Evolutionary conservation across 2,888 invertebrate species (phyloP).

Genomic region (Bibio marci): DNA sequence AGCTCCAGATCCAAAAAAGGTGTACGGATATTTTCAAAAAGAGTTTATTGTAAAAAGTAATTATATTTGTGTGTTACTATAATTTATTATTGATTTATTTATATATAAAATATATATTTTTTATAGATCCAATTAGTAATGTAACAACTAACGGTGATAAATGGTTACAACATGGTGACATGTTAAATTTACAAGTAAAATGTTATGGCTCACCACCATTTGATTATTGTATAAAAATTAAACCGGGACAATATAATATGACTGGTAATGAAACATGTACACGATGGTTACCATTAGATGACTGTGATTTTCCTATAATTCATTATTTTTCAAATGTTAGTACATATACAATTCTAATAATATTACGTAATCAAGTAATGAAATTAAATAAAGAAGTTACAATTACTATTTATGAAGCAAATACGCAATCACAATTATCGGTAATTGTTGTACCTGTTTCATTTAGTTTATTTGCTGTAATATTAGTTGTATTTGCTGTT

Average conservation of each 20-base stretch:
- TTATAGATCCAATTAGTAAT: slow-evolving; percentile 49
- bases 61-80: slow-evolving; percentile 9
- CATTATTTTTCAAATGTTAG: slow-evolving; percentile 55
- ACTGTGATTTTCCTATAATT: slow-evolving; percentile 43
- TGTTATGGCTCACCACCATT: slow-evolving; percentile 63
- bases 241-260: slow-evolving; percentile 39
- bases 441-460: slow-evolving; percentile 77
- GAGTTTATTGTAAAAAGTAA: slow-evolving; percentile 51
- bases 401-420: slow-evolving; percentile 69
- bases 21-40: slow-evolving; percentile 54
- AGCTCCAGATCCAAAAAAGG: slow-evolving; percentile 43
- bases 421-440: slow-evolving; percentile 64
- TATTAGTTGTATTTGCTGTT: slow-evolving; percentile 70
- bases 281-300: slow-evolving; percentile 22
- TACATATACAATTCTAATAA: slow-evolving; percentile 58
- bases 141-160: slow-evolving; percentile 56
- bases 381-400: slow-evolving; percentile 49
- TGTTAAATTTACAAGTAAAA: slow-evolving; percentile 48
- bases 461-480: slow-evolving; percentile 64
- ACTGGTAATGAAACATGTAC: slow-evolving; percentile 64
- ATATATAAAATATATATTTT: slow-evolving; percentile 4
- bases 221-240: slow-evolving; percentile 48
- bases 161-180: slow-evolving; percentile 70
- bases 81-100: neutral
- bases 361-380: slow-evolving; percentile 61